Percentiles rank a stretch among this genome's conserved stretches.
Conservation (phyloP, 2,113 vertebrate genomes). For the Phyllopteryx taeniolatus region DNA sequence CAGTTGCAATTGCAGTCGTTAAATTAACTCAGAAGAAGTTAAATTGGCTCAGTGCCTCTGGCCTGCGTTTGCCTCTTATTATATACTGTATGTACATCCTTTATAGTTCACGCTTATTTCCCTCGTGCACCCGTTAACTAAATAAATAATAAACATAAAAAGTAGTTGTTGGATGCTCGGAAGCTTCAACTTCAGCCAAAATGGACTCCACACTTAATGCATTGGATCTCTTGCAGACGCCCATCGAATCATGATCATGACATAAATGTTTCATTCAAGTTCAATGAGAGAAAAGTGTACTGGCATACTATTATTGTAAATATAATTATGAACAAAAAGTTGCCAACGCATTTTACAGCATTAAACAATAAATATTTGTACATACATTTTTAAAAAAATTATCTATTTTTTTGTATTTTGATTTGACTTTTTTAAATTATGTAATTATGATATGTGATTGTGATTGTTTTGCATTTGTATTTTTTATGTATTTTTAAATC, state of each 20-base stretch:
- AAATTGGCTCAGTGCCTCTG: not conserved
- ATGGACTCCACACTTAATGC: not conserved
- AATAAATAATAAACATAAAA: conserved; percentile 1
- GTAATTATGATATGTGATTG: too few relatives aligned
- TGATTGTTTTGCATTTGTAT: too few relatives aligned
- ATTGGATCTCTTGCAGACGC: not conserved
- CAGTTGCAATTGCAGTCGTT: not conserved
- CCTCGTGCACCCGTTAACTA: not conserved
- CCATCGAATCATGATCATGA: not conserved
- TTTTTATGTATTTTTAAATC: too few relatives aligned
- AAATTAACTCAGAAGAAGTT: not conserved
- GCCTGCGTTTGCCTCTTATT: not conserved
- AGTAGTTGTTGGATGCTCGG: not conserved
- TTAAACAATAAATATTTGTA: too few relatives aligned
- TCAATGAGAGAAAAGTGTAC: too few relatives aligned
- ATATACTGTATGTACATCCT: conserved; percentile 1
- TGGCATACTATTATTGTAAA: too few relatives aligned
- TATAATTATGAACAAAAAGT: too few relatives aligned
- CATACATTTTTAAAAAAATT: too few relatives aligned
- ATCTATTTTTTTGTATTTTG: too few relatives aligned
- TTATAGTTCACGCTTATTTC: conserved; percentile 4
- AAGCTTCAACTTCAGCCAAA: not conserved
- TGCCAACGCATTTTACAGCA: not conserved
- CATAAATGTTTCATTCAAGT: not conserved
- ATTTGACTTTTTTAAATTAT: too few relatives aligned